Evolutionary conservation across 1,140 invertebrate species (phyloP).

Genomic region (Plodia interpunctella): DNA sequence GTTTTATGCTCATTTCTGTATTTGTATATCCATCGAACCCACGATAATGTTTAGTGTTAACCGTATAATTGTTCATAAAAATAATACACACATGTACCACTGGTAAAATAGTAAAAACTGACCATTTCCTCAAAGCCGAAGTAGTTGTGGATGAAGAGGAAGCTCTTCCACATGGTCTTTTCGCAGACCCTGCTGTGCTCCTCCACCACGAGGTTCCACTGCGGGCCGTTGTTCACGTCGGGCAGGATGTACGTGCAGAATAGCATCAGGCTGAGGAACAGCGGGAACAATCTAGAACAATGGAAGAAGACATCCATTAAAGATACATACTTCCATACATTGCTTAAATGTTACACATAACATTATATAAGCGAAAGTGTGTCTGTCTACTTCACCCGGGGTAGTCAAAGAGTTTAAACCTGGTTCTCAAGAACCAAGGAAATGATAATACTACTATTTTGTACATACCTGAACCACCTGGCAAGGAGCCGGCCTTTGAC

Average conservation of each 20-base stretch:
- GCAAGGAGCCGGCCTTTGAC: conserved; percentile 79
- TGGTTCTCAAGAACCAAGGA: no score
- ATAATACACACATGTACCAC: no score
- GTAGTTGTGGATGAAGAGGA: conserved; percentile 81
- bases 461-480: conserved; percentile 79
- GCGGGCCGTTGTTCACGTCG: conserved; percentile 78
- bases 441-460: no score
- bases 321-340: no score
- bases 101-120: conserved; percentile 19
- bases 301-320: conserved; percentile 35
- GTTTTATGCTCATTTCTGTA: no score
- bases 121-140: conserved; percentile 81
- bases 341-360: no score
- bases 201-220: conserved; percentile 80
- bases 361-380: no score
- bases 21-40: no score
- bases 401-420: no score
- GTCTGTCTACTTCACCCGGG: no score
- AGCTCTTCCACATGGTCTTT: conserved; percentile 80
- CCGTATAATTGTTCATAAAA: no score
- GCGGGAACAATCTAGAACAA: conserved; percentile 77
- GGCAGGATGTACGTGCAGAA: conserved; percentile 82
- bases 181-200: conserved; percentile 80
- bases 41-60: no score
- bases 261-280: conserved; percentile 78